These are phyloP conservation scores for Mylabris sibirica DNA, from an alignment of 2,888 invertebrate genomes.

Conservation along the genomic window DNA sequence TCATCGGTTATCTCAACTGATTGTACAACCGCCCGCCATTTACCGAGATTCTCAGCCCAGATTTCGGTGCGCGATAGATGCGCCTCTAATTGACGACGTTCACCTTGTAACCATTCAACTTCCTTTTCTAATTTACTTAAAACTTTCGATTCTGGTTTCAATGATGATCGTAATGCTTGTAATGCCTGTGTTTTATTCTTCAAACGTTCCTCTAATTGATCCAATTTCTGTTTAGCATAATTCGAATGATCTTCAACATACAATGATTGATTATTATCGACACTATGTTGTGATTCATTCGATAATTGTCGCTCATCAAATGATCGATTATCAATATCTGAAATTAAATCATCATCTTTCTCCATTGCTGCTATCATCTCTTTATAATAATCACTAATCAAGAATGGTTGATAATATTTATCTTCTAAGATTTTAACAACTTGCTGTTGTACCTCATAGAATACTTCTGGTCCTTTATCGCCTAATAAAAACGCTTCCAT, in stretches of 20 bases:
- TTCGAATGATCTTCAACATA: constrained; percentile 85
- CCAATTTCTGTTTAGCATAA: constrained; percentile 81
- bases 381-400: constrained; percentile 85
- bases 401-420: constrained; percentile 87
- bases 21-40: constrained; percentile 86
- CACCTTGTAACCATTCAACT: constrained; percentile 82
- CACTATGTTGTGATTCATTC: constrained; percentile 65
- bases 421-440: constrained; percentile 83
- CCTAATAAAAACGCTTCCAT: constrained; percentile 87
- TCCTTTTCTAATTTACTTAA: constrained; percentile 81
- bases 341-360: constrained; percentile 63
- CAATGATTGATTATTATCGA: constrained; percentile 63
- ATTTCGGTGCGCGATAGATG: constrained; percentile 86
- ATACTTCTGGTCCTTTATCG: constrained; percentile 86
- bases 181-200: constrained; percentile 85
- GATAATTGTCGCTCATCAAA: constrained; percentile 66
- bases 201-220: constrained; percentile 83
- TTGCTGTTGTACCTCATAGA: constrained; percentile 84
- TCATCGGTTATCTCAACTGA: constrained; percentile 72
- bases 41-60: constrained; percentile 89
- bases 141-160: constrained; percentile 85
- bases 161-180: constrained; percentile 80
- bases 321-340: constrained; percentile 57
- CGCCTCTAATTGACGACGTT: constrained; percentile 81
- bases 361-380: constrained; percentile 73